These are phyloP conservation scores for Coleophora deauratella DNA, from an alignment of 2,888 invertebrate genomes.

Conservation along the genomic window DNA sequence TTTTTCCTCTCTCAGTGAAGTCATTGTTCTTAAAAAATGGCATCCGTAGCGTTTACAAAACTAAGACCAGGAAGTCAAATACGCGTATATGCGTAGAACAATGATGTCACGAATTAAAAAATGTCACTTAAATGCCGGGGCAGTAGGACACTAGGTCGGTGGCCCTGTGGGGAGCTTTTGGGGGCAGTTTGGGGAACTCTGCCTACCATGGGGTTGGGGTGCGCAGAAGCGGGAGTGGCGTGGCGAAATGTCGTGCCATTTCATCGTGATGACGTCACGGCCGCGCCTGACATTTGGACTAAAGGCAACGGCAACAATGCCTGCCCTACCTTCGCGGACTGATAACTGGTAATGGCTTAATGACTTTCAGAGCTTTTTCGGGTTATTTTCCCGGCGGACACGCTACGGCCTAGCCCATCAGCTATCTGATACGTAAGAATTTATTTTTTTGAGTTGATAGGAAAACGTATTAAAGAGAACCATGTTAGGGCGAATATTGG, in stretches of 20 bases:
- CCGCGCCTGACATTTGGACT: slow-evolving; percentile 69
- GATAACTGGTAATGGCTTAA: slow-evolving; percentile 63
- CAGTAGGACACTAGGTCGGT: slow-evolving; percentile 29
- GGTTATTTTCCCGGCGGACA: slow-evolving; percentile 40
- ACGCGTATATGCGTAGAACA: background rate
- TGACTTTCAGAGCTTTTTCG: slow-evolving; percentile 47
- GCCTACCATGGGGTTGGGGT: slow-evolving; percentile 57
- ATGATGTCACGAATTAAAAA: slow-evolving; percentile 3
- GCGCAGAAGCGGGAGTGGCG: slow-evolving; percentile 44
- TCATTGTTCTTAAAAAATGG: no score
- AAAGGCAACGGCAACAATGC: slow-evolving; percentile 47
- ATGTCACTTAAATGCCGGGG: background rate
- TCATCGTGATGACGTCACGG: slow-evolving; percentile 61
- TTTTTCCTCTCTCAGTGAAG: no score
- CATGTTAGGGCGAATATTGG: no score
- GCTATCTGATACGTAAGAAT: no score
- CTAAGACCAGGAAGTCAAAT: no score
- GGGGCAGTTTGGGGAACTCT: slow-evolving; percentile 48
- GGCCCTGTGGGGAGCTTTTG: slow-evolving; percentile 28
- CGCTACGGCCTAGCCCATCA: slow-evolving; percentile 26
- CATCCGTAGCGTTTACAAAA: no score
- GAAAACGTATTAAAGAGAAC: no score
- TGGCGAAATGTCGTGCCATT: slow-evolving; percentile 69
- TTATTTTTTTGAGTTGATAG: no score
- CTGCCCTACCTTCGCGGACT: slow-evolving; percentile 58